phyloP scores from a whole-genome alignment of 2,797 vertebrate genomes.

The Naso thynnoides region DNA sequence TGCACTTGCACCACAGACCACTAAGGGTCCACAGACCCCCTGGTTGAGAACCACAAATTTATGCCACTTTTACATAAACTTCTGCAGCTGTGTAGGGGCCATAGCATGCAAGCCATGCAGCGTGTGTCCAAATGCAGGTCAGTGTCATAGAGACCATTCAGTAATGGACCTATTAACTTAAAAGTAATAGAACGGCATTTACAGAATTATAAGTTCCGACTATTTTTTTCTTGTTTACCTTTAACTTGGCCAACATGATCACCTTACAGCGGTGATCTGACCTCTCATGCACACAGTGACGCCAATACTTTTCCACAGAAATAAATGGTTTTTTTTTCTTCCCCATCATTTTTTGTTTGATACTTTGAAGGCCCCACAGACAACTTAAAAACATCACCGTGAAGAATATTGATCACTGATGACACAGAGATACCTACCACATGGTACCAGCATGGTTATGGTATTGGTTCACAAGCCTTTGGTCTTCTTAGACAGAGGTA shows the following conservation, averaged over 20 bases:
- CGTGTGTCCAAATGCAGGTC: neutral
- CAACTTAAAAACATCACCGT: too few species aligned
- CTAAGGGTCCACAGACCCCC: too few species aligned
- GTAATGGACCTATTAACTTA: neutral
- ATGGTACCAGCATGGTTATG: too few species aligned
- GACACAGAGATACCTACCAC: too few species aligned
- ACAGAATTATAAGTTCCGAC: neutral
- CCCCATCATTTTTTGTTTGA: too few species aligned
- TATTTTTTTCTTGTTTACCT: neutral
- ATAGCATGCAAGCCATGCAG: neutral
- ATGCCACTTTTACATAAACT: too few species aligned
- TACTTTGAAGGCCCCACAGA: too few species aligned
- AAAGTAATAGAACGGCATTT: neutral
- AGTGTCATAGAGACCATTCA: constrained; percentile 9
- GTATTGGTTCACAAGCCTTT: too few species aligned
- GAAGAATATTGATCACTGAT: too few species aligned
- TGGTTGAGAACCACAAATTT: too few species aligned
- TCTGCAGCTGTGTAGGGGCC: neutral
- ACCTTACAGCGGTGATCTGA: constrained; percentile 19
- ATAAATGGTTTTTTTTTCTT: constrained; percentile 43
- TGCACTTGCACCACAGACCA: too few species aligned
- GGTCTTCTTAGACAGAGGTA: too few species aligned
- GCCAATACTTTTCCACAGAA: constrained; percentile 23
- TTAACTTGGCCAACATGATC: constrained; percentile 8
- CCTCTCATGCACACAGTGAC: constrained; percentile 11